These are phyloP conservation scores for Asobara japonica DNA, from an alignment of 1,140 invertebrate species.

Conservation along the genomic window DNA sequence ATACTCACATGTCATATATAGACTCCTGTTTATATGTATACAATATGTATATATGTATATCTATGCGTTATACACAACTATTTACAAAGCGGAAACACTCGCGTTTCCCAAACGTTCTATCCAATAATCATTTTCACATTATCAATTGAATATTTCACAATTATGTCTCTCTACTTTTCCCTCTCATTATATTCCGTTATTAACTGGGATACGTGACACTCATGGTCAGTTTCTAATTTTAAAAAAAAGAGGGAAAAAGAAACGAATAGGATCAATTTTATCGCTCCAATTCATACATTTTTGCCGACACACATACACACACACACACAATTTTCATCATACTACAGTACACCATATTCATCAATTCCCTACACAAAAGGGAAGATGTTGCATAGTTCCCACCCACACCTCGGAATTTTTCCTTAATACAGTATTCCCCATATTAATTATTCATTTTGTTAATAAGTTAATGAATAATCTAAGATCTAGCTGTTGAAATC, in stretches of 20 bases:
- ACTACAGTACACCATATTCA: no score
- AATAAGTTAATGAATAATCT: not conserved
- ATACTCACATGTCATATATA: slow-evolving; percentile 16
- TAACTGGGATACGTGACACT: not conserved
- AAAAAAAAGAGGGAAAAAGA: not conserved
- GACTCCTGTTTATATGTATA: slow-evolving; percentile 25
- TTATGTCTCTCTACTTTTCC: not conserved
- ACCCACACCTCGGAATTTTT: not conserved
- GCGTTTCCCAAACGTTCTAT: slow-evolving; percentile 4
- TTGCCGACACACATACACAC: not conserved
- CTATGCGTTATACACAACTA: slow-evolving; percentile 29
- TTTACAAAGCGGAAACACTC: slow-evolving; percentile 13
- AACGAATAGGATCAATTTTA: not conserved
- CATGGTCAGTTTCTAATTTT: not conserved
- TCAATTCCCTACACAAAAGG: not conserved
- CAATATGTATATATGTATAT: slow-evolving; percentile 30
- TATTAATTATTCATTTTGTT: not conserved
- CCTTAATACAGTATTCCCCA: not conserved
- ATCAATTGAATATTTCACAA: not conserved
- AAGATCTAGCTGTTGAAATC: not conserved
- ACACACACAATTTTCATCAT: no score
- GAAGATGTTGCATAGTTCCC: not conserved
- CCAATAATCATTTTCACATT: slow-evolving; percentile 6
- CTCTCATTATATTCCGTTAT: not conserved
- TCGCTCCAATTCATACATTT: not conserved